Base-by-base conservation (phyloP, 2,113 vertebrate species). In the Monopterus albus region DNA sequence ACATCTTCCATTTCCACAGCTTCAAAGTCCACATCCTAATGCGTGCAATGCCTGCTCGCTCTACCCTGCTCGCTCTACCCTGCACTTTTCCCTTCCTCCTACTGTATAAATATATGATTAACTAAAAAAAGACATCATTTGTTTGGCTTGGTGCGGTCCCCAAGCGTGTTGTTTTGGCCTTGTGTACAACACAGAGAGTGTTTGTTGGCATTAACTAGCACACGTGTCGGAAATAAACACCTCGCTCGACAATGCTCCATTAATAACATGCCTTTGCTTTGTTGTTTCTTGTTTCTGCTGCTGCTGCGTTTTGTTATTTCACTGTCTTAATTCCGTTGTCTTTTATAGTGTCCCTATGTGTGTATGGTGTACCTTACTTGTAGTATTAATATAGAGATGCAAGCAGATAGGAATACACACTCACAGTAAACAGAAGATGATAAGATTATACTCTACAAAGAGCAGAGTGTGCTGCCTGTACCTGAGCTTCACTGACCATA, bases 141-240 rank as follows among this genome's bases (percentile, higher is more conserved):
- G 78, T 88, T 89, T 82, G 53, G 67, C 62, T 79, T 49, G 31
- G 68, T 72, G 79, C 76, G 63, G 78, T 86, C 79, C 88, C 89
- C 15, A 51, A 79, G 91, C 75, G 65, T 60, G 83, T 79, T 84
- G 84, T 81, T 83, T 75, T 70, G 72, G 79, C 80, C 65, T 51
- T 39, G 59, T 86, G 87, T 86, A 77, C 50, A 77, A 90, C 89
- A 89, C 52, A 36, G 65, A 72, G 84, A 64, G 85, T 52, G 88
- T 91, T 90, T 92, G 88, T 90, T 90, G 86, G 66, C 79, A 72
- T 85, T 86, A 92, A 92, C 87, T 91, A 92, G 92, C 90, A 88
- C 91, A 88, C 82, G 75, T 91, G 88, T 92, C 67, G 67, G 84
- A 89, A 91, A 91, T 91, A 92, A 93, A 91, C 90, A 88, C 85